Evolutionary conservation across 2,113 vertebrate species (phyloP), one percentile per base, ranked within the genome.

Genomic region (Pseudorectes ferrugineus): DNA sequence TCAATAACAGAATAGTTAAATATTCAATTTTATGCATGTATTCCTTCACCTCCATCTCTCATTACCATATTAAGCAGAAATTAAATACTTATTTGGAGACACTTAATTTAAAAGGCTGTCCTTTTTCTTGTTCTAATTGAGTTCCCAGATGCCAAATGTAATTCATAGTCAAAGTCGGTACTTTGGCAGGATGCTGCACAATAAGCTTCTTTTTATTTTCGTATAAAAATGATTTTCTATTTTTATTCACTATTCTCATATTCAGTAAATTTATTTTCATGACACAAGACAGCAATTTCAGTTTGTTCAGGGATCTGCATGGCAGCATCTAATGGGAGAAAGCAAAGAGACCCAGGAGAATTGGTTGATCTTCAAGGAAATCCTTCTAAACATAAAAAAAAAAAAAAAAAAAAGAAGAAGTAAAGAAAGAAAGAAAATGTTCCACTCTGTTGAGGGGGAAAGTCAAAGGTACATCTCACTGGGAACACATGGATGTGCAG

Each of bases 61-160:
- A 78, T 81, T 89, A 66, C 9, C 14, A 71, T 84, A 89, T 85
- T 92, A 94, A 91, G 28, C 15, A 73, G 67, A 94, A 94, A 92
- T 84, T 78, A 88, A 95, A 92, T 51, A 71, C 61, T 75, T 88
- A 76, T 86, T 95, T 93, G 21, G 45, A 77, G 38, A 52, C 11
- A 92, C 8, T 82, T 88, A 82, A 92, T 93, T 92, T 88, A 51
- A 88, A 90, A 55, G 11, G 5, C 82, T 95, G 70, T 57, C 38
- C 18, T 80, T 95, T 92, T 83, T 51, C 86, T 92, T 78, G 29
- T 33, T 90, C 28, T 83, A 87, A 87, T 81, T 93, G 40, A 76
- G 16, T 84, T 94, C 29, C 40, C 57, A 92, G 61, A 73, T 90
- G 65, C 42, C 58, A 95, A 88, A 90, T 62, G 2, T n/a, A 88